A percentile compares a stretch with the other conserved stretches of the same genome.
Evolutionary conservation across 2,888 invertebrate genomes (phyloP).

Genomic region (Heteromurus nitidus): DNA sequence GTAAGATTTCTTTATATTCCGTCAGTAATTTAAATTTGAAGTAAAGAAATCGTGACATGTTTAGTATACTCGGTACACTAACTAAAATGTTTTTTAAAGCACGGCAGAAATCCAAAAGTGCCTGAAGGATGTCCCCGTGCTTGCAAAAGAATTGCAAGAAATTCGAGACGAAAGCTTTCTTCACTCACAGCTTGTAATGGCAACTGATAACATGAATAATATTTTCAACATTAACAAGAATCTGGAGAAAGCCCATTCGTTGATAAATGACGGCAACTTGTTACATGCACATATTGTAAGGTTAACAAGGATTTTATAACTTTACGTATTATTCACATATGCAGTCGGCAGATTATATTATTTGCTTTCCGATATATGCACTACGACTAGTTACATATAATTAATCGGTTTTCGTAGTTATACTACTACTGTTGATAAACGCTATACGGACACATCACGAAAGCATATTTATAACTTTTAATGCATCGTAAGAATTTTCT

Average conservation of each 20-base stretch:
- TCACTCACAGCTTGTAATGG: constrained; percentile 97
- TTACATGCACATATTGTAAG: constrained; percentile 91
- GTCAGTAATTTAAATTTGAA: no score
- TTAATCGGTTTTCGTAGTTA: no score
- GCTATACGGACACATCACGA: neutral
- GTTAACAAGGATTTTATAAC: no score
- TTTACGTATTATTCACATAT: no score
- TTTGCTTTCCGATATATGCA: no score
- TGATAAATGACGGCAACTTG: constrained; percentile 95
- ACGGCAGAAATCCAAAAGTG: constrained; percentile 86
- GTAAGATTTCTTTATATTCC: constrained; percentile 79
- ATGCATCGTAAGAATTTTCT: no score
- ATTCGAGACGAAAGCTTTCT: constrained; percentile 94
- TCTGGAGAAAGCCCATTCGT: constrained; percentile 93
- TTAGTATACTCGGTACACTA: neutral
- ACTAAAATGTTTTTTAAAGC: constrained; percentile 76
- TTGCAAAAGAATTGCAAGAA: constrained; percentile 87
- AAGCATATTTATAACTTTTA: no score
- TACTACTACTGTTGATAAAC: neutral
- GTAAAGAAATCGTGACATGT: neutral
- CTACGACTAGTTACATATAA: neutral
- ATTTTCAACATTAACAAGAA: constrained; percentile 98
- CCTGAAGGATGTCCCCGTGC: constrained; percentile 85
- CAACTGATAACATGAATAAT: constrained; percentile 98
- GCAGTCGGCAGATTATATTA: no score